Evolutionary conservation across 1,140 invertebrate genomes (phyloP).

Genomic region (Arctopsyche grandis): DNA sequence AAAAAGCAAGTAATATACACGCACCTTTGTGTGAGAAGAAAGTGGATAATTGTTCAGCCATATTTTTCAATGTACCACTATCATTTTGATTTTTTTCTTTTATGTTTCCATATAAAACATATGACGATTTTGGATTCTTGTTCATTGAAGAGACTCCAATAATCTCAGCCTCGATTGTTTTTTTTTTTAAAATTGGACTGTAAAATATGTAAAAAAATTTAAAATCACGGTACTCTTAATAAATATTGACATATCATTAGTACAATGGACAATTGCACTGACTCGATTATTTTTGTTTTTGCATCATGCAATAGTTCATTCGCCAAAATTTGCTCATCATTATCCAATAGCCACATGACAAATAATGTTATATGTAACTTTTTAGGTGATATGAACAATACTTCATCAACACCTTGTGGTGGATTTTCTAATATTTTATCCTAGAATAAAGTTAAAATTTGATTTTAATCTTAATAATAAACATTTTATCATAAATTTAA

Average conservation of each 20-base stretch:
- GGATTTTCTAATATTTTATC: conserved; percentile 38
- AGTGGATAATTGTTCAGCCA: conserved; percentile 63
- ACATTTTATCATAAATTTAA: background rate
- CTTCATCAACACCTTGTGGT: conserved; percentile 34
- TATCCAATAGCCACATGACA: conserved; percentile 47
- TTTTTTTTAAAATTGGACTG: conserved; percentile 39
- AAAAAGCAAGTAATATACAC: conserved; percentile 22
- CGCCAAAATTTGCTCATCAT: conserved; percentile 46
- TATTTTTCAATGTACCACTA: conserved; percentile 67
- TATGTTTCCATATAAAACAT: conserved; percentile 78
- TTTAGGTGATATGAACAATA: conserved; percentile 42
- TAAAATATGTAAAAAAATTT: conserved; percentile 25
- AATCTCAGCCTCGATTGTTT: conserved; percentile 57
- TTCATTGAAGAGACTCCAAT: conserved; percentile 83
- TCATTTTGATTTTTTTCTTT: conserved; percentile 55
- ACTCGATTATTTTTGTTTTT: conserved; percentile 49
- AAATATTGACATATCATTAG: too few species aligned
- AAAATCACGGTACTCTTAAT: too few species aligned
- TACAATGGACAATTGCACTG: background rate
- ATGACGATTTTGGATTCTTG: conserved; percentile 77
- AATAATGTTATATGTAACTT: conserved; percentile 51
- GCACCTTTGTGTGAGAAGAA: conserved; percentile 44
- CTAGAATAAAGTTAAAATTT: conserved; percentile 34
- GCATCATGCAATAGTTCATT: conserved; percentile 45
- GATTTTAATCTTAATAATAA: conserved; percentile 16